These are phyloP conservation scores for Coelopa frigida DNA, from an alignment of 1,140 invertebrate species.

Conservation along the genomic window DNA sequence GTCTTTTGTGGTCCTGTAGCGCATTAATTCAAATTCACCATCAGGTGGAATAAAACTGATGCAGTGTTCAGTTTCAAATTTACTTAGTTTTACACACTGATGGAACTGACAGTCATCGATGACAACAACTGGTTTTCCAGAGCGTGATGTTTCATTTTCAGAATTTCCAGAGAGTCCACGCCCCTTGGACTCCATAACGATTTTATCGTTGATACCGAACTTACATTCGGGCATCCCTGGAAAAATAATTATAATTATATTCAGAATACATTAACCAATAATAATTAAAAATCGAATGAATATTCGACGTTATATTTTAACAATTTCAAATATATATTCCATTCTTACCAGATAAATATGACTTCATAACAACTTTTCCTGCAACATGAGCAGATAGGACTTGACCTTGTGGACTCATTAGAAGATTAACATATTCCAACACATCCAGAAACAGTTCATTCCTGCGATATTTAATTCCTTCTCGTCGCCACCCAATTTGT, in stretches of 20 bases:
- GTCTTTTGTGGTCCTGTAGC: conserved; percentile 99
- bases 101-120: conserved; percentile 99
- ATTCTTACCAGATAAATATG: conserved; percentile 76
- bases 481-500: conserved; percentile 98
- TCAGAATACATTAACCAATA: background rate
- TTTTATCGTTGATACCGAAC: conserved; percentile 99
- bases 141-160: conserved; percentile 78
- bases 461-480: conserved; percentile 97
- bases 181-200: conserved; percentile 97
- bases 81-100: conserved; percentile 98
- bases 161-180: conserved; percentile 58
- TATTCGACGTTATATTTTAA: background rate
- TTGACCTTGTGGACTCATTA: conserved; percentile 99
- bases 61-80: conserved; percentile 99
- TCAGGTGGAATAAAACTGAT: conserved; percentile 99
- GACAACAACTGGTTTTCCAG: conserved; percentile 92
- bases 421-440: conserved; percentile 95
- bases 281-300: background rate
- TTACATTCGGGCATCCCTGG: conserved; percentile 98
- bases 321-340: background rate
- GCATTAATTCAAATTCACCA: conserved; percentile 99
- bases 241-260: background rate
- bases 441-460: conserved; percentile 99
- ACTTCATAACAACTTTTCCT: conserved; percentile 99
- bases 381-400: conserved; percentile 98